Evolutionary conservation across 2,113 vertebrate genomes (phyloP), one percentile per base, ranked within the genome.

Genomic region (Oreochromis spilurus): DNA sequence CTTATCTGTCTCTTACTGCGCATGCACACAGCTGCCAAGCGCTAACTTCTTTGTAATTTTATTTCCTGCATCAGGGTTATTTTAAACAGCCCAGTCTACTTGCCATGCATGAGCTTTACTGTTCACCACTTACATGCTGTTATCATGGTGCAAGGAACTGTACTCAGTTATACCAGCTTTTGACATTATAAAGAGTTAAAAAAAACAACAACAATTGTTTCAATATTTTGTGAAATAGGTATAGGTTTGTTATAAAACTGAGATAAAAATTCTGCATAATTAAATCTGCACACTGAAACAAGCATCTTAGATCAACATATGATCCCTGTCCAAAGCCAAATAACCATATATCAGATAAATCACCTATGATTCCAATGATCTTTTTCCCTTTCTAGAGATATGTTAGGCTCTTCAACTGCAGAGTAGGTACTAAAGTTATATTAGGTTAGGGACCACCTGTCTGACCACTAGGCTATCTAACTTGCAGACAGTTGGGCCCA

Each of bases 11-110:
- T 67, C 31, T 70, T 24, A 26, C 58, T 82, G 31, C 21, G 10
- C 52, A 53, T 29, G 19, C 24, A 21, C 45, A 75, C 50, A 54
- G 57, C 53, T 53, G n/a, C 70, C 26, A 12, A 11, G 38, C 38
- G 17, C 62, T 17, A 84, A 77, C 81, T 54, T 82, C 38, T 21
- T 81, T 79, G 31, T 72, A 43, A 55, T 55, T 84, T 70, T 50
- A 86, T 86, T 89, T 84, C 55, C 11, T 86, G 48, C 78, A 86
- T 82, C 67, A 55, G 19, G 43, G 79, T 79, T 67, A 81, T 78
- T 88, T 84, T 58, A 88, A 86, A 72, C 78, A 9, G 48, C 52
- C 81, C 58, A 48, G 7, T 24, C 38, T 58, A 65, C 19, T 82
- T 70, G 17, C 38, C 55, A 87, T 82, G 21, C 43, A 82, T 84